A percentile compares a stretch with the other conserved stretches of the same genome.
These are phyloP conservation scores for Paradoxurus hermaphroditus DNA, from an alignment of 2,113 vertebrate species.

Conservation along the genomic window DNA sequence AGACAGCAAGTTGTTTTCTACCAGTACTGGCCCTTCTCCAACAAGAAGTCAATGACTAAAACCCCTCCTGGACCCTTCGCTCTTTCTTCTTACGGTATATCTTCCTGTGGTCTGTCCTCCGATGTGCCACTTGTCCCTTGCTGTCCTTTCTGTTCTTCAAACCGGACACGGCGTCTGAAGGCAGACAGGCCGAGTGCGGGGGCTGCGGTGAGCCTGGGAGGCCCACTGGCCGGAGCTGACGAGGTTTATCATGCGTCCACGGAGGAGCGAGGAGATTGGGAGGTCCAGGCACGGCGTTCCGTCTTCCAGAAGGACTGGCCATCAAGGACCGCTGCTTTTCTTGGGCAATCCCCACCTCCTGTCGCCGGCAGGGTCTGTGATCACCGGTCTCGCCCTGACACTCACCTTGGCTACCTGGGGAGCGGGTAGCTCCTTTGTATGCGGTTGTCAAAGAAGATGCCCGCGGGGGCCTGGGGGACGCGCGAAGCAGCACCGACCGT, in stretches of 20 bases:
- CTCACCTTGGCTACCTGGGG: background rate
- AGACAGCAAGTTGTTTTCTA: background rate
- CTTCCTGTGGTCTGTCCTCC: background rate
- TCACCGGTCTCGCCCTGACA: background rate
- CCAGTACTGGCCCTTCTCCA: background rate
- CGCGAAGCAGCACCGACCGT: background rate
- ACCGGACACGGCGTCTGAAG: background rate
- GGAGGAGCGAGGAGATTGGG: background rate
- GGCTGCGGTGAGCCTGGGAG: background rate
- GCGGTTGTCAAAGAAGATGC: background rate
- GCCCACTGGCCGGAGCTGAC: background rate
- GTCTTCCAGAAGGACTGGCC: background rate
- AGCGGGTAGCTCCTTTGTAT: background rate
- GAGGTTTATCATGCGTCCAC: background rate
- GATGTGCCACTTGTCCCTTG: background rate
- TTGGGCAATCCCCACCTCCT: background rate
- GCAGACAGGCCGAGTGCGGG: background rate
- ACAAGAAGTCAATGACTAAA: background rate
- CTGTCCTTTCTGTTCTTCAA: background rate
- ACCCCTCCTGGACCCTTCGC: background rate
- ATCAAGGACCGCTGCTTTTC: background rate
- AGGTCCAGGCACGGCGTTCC: background rate
- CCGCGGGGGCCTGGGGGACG: background rate
- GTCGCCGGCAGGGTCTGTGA: background rate
- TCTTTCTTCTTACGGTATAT: background rate